phyloP scores from a whole-genome alignment of 2,113 vertebrate species.

The Sprattus sprattus region DNA sequence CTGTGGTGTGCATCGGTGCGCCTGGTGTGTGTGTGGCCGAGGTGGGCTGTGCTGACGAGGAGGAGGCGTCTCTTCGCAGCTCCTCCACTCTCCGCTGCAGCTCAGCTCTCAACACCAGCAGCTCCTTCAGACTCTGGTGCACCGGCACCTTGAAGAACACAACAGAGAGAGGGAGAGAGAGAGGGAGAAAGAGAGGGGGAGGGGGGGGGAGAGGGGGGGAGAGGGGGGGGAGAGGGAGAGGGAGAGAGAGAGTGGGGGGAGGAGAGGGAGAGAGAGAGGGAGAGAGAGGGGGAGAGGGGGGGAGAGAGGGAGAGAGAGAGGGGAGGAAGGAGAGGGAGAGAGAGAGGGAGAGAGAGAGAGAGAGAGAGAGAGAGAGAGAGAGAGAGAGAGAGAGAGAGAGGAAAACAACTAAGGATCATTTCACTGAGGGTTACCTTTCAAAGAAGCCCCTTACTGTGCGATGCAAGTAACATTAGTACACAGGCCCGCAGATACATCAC shows the following conservation, averaged over 20 bases:
- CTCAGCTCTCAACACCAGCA: conserved; percentile 80
- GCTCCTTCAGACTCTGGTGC: conserved; percentile 90
- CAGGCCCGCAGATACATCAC: too few species aligned
- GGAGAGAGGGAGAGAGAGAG: background rate
- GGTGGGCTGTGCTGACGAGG: conserved; percentile 81
- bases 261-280: background rate
- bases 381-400: background rate
- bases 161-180: background rate
- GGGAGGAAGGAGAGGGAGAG: too few species aligned
- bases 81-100: conserved; percentile 90
- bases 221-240: background rate
- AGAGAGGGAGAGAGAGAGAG: too few species aligned
- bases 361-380: background rate
- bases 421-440: too few species aligned
- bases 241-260: background rate
- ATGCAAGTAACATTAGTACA: too few species aligned
- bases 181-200: background rate
- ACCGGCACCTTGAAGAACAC: conserved; percentile 78
- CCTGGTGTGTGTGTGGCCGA: conserved; percentile 73
- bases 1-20: conserved; percentile 80
- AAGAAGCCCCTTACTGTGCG: too few species aligned
- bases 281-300: background rate
- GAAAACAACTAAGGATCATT: too few species aligned
- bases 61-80: conserved; percentile 79
- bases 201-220: conserved; percentile 10